A percentile compares a stretch with the other conserved stretches of the same genome.
Evolutionary conservation across 2,113 vertebrate species (phyloP).

Genomic region (Scopus umbretta): DNA sequence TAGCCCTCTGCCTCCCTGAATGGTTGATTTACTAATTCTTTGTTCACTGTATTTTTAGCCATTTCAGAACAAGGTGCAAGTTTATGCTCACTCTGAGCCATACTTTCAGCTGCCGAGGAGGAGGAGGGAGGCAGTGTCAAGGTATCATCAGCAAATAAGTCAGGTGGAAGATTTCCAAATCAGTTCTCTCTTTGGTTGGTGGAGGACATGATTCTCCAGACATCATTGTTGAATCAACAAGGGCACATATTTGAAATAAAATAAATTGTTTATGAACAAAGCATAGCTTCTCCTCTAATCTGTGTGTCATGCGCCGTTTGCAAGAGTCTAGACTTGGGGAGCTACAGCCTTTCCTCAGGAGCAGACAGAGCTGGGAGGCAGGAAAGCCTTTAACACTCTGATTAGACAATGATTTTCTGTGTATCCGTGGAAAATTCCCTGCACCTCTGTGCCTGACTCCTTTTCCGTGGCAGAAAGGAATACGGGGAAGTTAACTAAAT

Average conservation of each 20-base stretch:
- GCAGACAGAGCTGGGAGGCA: neutral
- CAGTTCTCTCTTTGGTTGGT: constrained; percentile 54
- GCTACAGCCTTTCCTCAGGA: neutral
- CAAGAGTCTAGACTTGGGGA: neutral
- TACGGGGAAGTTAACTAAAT: neutral
- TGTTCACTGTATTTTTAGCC: constrained; percentile 56
- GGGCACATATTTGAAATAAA: constrained; percentile 75
- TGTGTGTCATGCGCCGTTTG: neutral
- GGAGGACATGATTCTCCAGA: constrained; percentile 60
- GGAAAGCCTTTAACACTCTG: neutral
- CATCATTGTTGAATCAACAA: constrained; percentile 62
- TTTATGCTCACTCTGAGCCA: constrained; percentile 36
- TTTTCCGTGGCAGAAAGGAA: neutral
- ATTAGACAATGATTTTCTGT: neutral
- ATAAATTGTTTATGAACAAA: constrained; percentile 69
- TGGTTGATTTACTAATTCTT: constrained; percentile 66
- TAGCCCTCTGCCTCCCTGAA: constrained; percentile 60
- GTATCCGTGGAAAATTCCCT: neutral
- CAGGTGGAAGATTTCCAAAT: constrained; percentile 44
- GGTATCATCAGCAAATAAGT: constrained; percentile 15
- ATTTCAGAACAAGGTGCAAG: constrained; percentile 39
- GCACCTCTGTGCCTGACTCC: neutral
- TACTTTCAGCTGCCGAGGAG: constrained; percentile 16
- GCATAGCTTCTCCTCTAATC: neutral
- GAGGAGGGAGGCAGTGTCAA: neutral